Conservation (phyloP, 2,797 vertebrate genomes). For the Sebastolobus altivelis region DNA sequence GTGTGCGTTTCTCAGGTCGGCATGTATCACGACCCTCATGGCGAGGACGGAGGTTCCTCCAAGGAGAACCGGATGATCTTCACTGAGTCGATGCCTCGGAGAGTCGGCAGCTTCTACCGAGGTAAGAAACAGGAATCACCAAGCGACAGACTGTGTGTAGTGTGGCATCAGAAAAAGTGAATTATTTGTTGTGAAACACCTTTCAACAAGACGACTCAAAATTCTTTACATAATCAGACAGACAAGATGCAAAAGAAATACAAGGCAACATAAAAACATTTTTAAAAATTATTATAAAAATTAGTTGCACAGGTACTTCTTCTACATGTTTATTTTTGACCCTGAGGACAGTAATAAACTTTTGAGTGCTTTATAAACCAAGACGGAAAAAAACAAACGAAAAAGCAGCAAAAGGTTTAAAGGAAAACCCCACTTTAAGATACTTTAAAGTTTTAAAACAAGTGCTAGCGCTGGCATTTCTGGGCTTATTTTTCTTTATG, state of each 20-base stretch:
- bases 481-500: not conserved
- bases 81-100: slow-evolving; percentile 96
- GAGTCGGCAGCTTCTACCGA: slow-evolving; percentile 99
- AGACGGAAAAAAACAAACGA: not conserved
- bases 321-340: not conserved
- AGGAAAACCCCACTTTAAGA: not conserved
- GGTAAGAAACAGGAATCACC: slow-evolving; percentile 80
- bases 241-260: not conserved
- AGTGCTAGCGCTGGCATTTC: not conserved
- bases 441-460: not conserved
- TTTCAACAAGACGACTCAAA: not conserved
- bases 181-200: not conserved
- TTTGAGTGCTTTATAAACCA: not conserved
- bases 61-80: slow-evolving; percentile 98
- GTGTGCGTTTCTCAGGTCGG: slow-evolving; percentile 84
- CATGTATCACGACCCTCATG: slow-evolving; percentile 94
- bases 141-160: not conserved
- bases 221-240: not conserved
- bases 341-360: not conserved
- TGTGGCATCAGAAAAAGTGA: not conserved
- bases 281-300: not conserved
- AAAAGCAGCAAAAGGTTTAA: not conserved
- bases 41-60: slow-evolving; percentile 92
- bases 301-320: not conserved
- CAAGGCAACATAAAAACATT: not conserved